phyloP scores from a whole-genome alignment of 92 coral and sea anemone genomes.

The Actinernus sp. region DNA sequence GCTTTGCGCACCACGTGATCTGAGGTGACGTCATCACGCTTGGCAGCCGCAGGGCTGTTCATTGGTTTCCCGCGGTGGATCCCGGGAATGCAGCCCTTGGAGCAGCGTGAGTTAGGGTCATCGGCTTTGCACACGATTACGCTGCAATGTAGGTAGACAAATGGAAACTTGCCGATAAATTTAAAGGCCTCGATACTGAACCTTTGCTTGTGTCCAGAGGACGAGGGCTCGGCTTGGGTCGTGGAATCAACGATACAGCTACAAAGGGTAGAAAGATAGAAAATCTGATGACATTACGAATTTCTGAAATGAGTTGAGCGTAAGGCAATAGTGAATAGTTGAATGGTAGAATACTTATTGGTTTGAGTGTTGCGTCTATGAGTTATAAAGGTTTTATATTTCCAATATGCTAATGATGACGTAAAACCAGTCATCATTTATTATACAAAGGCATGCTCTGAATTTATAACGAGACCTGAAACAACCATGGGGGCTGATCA shows the following conservation, averaged over 20 bases:
- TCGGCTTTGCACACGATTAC: conserved; percentile 83
- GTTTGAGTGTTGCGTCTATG: too few relatives aligned
- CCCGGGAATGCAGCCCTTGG: conserved; percentile 82
- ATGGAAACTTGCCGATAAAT: conserved; percentile 84
- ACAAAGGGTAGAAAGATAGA: not conserved
- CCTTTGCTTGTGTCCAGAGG: conserved; percentile 75
- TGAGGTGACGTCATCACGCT: not conserved
- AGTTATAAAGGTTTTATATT: too few relatives aligned
- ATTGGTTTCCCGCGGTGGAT: conserved; percentile 16
- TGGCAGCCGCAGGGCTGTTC: not conserved
- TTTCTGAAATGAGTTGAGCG: not conserved
- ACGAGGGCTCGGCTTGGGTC: conserved; percentile 55
- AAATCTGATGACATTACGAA: not conserved
- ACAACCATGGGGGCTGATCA: too few relatives aligned
- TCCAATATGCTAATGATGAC: too few relatives aligned
- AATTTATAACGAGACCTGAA: too few relatives aligned
- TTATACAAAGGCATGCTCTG: too few relatives aligned
- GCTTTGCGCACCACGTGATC: not conserved
- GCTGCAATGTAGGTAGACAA: conserved; percentile 86
- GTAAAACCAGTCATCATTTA: too few relatives aligned
- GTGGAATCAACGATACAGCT: conserved; percentile 83
- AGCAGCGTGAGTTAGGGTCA: conserved; percentile 83
- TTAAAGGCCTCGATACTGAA: conserved; percentile 84
- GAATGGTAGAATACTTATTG: too few relatives aligned
- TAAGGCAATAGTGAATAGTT: too few relatives aligned